Conservation (phyloP, 2,888 invertebrate genomes). For the Liodrosophila aerea region DNA sequence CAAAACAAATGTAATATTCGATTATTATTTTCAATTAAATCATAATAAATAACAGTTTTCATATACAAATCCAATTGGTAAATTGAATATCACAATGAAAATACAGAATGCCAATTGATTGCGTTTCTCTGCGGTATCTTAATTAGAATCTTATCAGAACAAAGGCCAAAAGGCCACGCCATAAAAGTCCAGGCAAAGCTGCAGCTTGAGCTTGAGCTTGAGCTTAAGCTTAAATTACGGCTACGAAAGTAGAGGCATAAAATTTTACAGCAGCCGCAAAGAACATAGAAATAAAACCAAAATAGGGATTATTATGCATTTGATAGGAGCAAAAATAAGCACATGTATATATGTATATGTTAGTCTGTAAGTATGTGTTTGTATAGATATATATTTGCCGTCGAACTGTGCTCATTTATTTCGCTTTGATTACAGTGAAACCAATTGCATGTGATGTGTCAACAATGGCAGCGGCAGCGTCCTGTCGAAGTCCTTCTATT, state of each 20-base stretch:
- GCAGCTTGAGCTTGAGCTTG: not conserved
- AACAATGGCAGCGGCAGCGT: conserved; percentile 81
- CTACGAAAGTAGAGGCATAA: conserved; percentile 58
- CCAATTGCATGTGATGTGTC: conserved; percentile 81
- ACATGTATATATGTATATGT: conserved; percentile 2
- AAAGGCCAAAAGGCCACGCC: conserved; percentile 39
- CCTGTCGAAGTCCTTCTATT: conserved; percentile 79
- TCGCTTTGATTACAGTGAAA: conserved; percentile 78
- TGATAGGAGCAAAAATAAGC: conserved; percentile 18
- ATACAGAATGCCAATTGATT: conserved; percentile 26
- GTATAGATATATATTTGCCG: conserved; percentile 5
- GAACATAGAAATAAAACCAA: conserved; percentile 42
- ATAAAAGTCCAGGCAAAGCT: conserved; percentile 31
- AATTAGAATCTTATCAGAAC: conserved; percentile 32
- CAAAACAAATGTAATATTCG: too few relatives aligned
- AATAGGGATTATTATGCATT: conserved; percentile 61
- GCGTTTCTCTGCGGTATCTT: conserved; percentile 28
- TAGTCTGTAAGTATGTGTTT: conserved; percentile 6
- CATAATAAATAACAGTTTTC: too few relatives aligned
- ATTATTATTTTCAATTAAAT: too few relatives aligned
- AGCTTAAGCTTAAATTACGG: conserved; percentile 38
- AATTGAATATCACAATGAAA: too few relatives aligned
- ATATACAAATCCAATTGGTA: not conserved
- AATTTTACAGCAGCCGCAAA: conserved; percentile 56
- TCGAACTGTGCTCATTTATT: conserved; percentile 45